Conservation (phyloP, 1,140 invertebrate genomes). For the Bicyclus anynana region DNA sequence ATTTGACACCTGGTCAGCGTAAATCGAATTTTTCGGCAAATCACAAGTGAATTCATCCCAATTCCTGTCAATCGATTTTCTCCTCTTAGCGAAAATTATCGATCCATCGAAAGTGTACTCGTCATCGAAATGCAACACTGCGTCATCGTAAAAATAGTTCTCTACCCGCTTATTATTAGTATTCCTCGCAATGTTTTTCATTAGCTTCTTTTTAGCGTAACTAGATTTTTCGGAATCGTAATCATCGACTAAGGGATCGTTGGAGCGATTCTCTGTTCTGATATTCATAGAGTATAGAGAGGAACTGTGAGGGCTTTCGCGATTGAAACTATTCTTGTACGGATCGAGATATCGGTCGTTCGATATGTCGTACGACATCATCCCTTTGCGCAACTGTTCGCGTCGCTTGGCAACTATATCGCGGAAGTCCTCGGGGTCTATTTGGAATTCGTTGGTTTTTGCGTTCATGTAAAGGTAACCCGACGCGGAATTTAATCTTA, state of each 20-base stretch:
- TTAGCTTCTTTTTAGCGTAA: conserved; percentile 68
- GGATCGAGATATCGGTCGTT: conserved; percentile 45
- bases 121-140: conserved; percentile 69
- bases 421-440: conserved; percentile 69
- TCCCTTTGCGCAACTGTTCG: conserved; percentile 60
- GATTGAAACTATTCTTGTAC: conserved; percentile 41
- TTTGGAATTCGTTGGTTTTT: conserved; percentile 66
- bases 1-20: conserved; percentile 60
- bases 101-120: conserved; percentile 72
- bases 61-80: conserved; percentile 65
- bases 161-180: conserved; percentile 46
- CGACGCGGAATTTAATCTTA: conserved; percentile 70
- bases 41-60: conserved; percentile 53
- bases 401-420: conserved; percentile 68
- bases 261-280: conserved; percentile 62
- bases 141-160: conserved; percentile 75
- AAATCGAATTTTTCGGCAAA: conserved; percentile 36
- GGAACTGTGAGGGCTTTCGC: conserved; percentile 54
- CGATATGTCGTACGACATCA: conserved; percentile 53
- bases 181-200: conserved; percentile 73
- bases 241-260: conserved; percentile 71
- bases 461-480: conserved; percentile 76
- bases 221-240: conserved; percentile 71
- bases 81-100: conserved; percentile 68
- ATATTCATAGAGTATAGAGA: conserved; percentile 67